Percentiles rank a stretch among this genome's conserved stretches.
Conservation (phyloP, 2,797 vertebrate genomes). For the Pterois miles region DNA sequence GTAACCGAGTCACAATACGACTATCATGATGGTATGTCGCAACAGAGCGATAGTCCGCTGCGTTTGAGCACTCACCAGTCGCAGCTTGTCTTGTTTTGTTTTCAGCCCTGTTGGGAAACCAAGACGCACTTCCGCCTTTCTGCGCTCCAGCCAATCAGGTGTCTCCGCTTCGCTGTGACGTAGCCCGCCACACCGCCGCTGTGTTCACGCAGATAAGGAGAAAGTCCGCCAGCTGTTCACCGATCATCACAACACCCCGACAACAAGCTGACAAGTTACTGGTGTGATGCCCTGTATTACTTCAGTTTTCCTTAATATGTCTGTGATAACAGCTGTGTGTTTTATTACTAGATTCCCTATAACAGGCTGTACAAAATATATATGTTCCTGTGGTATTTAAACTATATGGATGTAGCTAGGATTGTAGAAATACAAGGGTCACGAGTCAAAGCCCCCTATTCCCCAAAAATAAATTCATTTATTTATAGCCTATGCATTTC, state of each 20-base stretch:
- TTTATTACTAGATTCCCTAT: background rate
- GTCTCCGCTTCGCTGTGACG: conserved; percentile 48
- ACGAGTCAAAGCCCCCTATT: background rate
- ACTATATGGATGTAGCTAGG: background rate
- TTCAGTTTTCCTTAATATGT: background rate
- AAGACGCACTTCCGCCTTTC: conserved; percentile 77
- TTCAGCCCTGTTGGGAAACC: conserved; percentile 73
- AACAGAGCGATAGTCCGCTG: background rate
- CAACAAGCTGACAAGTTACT: background rate
- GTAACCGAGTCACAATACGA: background rate
- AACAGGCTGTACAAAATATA: background rate
- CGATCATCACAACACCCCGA: no score
- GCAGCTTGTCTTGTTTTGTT: conserved; percentile 82
- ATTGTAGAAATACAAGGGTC: background rate
- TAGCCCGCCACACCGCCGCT: conserved; percentile 3
- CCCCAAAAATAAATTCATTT: background rate
- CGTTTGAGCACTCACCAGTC: conserved; percentile 79
- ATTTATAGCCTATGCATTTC: background rate
- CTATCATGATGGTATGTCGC: background rate
- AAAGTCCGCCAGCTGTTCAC: background rate
- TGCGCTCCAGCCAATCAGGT: conserved; percentile 55
- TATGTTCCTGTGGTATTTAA: background rate
- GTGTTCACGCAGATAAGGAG: conserved; percentile 20
- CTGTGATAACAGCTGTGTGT: background rate
- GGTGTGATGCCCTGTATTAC: background rate